Percentiles rank a stretch among this genome's conserved stretches.
These are phyloP conservation scores for Raja brachyura DNA, from an alignment of 2,113 vertebrate genomes.

Conservation along the genomic window DNA sequence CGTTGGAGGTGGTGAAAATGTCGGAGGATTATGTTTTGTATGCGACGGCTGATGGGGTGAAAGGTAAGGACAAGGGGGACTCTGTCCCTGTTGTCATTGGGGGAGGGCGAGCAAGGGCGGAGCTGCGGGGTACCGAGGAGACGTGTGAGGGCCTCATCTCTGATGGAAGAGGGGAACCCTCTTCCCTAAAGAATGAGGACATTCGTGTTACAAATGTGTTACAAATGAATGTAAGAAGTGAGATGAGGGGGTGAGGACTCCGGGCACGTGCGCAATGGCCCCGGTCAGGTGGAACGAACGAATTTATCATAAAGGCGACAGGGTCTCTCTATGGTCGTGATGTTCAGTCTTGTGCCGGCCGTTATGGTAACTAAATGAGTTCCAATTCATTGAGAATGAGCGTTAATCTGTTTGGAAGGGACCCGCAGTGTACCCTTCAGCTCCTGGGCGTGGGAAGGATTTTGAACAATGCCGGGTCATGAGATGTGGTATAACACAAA, in stretches of 20 bases:
- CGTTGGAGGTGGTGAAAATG: no score
- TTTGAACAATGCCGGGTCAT: constrained; percentile 21
- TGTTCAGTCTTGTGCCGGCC: constrained; percentile 27
- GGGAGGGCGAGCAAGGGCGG: no score
- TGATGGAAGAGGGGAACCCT: no score
- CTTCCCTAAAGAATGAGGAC: no score
- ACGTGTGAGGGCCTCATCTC: no score
- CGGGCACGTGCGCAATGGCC: neutral
- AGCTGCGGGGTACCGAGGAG: no score
- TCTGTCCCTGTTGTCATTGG: no score
- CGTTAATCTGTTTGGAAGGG: constrained; percentile 14
- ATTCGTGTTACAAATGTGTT: no score
- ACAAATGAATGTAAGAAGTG: no score
- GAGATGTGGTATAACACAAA: neutral
- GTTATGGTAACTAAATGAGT: neutral
- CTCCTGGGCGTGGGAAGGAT: constrained; percentile 12
- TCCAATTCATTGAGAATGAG: neutral
- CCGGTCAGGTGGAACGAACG: neutral
- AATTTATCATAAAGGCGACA: neutral
- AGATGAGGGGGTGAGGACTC: neutral
- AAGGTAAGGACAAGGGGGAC: no score
- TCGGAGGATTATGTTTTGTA: no score
- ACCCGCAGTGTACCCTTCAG: constrained; percentile 6
- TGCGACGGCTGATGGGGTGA: no score
- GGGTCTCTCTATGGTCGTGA: neutral